These are phyloP conservation scores for Dasysyrphus albostriatus DNA, from an alignment of 2,888 invertebrate genomes.

Conservation along the genomic window DNA sequence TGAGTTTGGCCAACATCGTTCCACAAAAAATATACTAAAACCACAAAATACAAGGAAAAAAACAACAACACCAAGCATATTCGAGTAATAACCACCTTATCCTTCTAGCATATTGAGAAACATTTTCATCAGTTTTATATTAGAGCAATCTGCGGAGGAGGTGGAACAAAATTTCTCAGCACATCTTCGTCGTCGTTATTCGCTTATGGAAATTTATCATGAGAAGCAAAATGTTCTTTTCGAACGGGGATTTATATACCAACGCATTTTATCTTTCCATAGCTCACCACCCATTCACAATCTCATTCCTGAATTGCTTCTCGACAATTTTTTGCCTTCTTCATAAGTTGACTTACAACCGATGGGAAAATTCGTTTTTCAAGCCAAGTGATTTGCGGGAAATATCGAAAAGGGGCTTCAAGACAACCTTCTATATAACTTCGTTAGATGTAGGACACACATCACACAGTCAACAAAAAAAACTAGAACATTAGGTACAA, in stretches of 20 bases:
- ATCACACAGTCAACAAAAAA: too few relatives aligned
- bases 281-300: constrained; percentile 18
- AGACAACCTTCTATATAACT: constrained; percentile 26
- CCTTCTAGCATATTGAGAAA: constrained; percentile 15
- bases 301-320: constrained; percentile 43
- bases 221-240: constrained; percentile 41
- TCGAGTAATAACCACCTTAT: constrained; percentile 1
- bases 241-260: constrained; percentile 2
- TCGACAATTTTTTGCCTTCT: constrained; percentile 20
- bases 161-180: constrained; percentile 46
- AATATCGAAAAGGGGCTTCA: constrained; percentile 29
- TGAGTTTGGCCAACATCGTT: constrained; percentile 1
- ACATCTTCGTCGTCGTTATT: constrained; percentile 65
- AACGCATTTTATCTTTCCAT: neutral
- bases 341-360: constrained; percentile 18
- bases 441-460: constrained; percentile 19
- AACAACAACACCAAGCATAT: neutral
- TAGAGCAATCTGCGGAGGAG: constrained; percentile 5
- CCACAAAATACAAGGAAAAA: constrained; percentile 5
- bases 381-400: constrained; percentile 44
- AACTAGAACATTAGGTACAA: constrained; percentile 5
- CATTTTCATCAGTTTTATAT: constrained; percentile 26
- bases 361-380: constrained; percentile 46
- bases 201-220: constrained; percentile 69
- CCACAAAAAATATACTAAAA: neutral